Base-by-base conservation (phyloP, 2,888 invertebrate species). In the Pristionchus fissidentatus region DNA sequence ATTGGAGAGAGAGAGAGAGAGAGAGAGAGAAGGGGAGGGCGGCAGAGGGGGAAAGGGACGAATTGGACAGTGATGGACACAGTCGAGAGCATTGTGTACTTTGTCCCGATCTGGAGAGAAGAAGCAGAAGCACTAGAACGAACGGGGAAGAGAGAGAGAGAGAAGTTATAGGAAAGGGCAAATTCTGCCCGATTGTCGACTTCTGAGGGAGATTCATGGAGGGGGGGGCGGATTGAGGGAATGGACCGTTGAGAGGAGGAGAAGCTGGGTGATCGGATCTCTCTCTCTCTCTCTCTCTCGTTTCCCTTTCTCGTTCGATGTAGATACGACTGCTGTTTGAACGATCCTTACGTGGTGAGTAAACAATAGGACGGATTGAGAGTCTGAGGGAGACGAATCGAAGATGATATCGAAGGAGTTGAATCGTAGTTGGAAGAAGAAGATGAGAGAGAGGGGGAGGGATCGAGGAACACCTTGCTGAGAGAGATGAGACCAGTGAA, bases 11-110 rank as follows among this genome's bases (percentile, higher is more conserved):
- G 29, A 32, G 49, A 38, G 52, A 49, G 49, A 49, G 46, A 60
- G 26, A 32, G 60, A 41, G 78, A 75, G 75, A n/a, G 75, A 78
- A 52, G 49, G 78, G n/a, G 55, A 78, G 52, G 29, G 78, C 26
- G 26, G 35, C n/a, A 29, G 60, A 43, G 46, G 49, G 62, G 60
- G 46, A 60, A 26, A n/a, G 80, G 62, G 81, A 81, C 46, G 43
- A 46, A 81, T 49, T 46, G 81, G 60, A 35, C 75, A 77, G 79
- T 79, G 79, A 79, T 79, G 79, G 75, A 77, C 75, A 77, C 57
- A 57, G 79, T 79, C 79, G 52, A 55, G 79, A 79, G 79, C 75
- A 75, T 52, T 75, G 75, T 75, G 75, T 75, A 52, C 75, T 75
- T 38, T 49, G 43, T 38, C 73, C 43, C 75, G 49, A 49, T 77